phyloP scores from a whole-genome alignment of 2,113 vertebrate genomes.

The Alces alces region DNA sequence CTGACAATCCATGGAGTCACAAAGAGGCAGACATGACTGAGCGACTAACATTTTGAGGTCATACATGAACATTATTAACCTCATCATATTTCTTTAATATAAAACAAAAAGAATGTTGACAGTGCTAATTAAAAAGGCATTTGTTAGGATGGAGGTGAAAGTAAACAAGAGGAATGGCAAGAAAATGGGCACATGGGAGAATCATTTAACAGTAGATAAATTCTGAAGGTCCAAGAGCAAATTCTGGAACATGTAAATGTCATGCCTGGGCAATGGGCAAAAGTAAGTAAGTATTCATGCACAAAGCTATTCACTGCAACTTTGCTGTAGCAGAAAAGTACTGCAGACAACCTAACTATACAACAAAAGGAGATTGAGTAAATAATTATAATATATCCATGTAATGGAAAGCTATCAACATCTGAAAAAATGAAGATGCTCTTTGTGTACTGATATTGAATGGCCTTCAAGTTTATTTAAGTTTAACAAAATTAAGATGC shows the following conservation, averaged over 20 bases:
- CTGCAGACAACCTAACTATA: neutral
- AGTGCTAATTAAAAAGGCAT: neutral
- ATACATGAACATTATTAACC: neutral
- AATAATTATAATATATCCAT: neutral
- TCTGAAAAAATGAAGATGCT: neutral
- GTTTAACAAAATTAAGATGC: neutral
- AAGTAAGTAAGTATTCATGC: neutral
- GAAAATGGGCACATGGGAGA: neutral
- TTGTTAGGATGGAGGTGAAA: neutral
- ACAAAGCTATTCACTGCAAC: neutral
- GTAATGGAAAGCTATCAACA: neutral
- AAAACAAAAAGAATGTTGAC: neutral
- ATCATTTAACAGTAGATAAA: neutral
- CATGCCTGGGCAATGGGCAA: neutral
- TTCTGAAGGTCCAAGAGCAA: neutral
- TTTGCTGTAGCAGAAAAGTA: neutral
- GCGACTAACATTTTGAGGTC: neutral
- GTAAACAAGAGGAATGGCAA: neutral
- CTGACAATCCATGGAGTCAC: neutral
- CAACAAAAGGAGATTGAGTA: neutral
- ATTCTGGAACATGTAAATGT: neutral
- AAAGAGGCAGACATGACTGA: neutral
- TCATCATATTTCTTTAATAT: neutral
- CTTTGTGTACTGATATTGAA: neutral
- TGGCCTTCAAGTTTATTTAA: neutral